Conservation (phyloP, 2,797 vertebrate species). For the Philypnodon macrostomus region DNA sequence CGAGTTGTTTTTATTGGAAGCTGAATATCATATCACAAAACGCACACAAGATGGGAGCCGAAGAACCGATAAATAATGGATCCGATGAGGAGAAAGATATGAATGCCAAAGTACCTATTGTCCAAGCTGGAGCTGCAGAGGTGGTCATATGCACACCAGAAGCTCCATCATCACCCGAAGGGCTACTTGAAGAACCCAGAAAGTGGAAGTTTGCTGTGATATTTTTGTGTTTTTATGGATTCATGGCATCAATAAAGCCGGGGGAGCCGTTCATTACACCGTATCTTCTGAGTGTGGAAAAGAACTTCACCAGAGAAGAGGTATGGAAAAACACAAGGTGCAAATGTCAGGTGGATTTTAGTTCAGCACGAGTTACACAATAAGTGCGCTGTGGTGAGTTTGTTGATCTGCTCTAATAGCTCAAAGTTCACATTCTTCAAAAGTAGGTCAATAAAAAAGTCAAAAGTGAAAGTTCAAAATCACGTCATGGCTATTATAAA, state of each 20-base stretch:
- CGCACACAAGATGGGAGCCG: slow-evolving; percentile 36
- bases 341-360: slow-evolving; percentile 8
- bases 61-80: slow-evolving; percentile 5
- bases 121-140: slow-evolving; percentile 19
- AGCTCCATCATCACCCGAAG: slow-evolving; percentile 4
- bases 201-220: slow-evolving; percentile 81
- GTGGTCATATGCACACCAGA: background rate
- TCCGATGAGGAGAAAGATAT: slow-evolving; percentile 18
- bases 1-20: background rate
- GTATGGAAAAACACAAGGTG: slow-evolving; percentile 49
- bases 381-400: slow-evolving; percentile 18
- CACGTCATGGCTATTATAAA: background rate
- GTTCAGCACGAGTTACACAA: slow-evolving; percentile 5
- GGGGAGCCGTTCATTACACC: slow-evolving; percentile 95
- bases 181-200: slow-evolving; percentile 12
- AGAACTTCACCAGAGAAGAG: slow-evolving; percentile 88
- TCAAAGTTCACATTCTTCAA: slow-evolving; percentile 71
- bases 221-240: slow-evolving; percentile 91
- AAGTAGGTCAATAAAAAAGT: slow-evolving; percentile 37
- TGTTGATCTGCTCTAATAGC: slow-evolving; percentile 38
- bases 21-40: slow-evolving; percentile 9
- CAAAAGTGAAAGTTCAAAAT: background rate
- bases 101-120: too few relatives aligned
- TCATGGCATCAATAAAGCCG: slow-evolving; percentile 87
- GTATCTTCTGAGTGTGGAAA: slow-evolving; percentile 77